These are phyloP conservation scores for Drosophila funebris DNA, from an alignment of 1,140 invertebrate genomes.

Conservation along the genomic window DNA sequence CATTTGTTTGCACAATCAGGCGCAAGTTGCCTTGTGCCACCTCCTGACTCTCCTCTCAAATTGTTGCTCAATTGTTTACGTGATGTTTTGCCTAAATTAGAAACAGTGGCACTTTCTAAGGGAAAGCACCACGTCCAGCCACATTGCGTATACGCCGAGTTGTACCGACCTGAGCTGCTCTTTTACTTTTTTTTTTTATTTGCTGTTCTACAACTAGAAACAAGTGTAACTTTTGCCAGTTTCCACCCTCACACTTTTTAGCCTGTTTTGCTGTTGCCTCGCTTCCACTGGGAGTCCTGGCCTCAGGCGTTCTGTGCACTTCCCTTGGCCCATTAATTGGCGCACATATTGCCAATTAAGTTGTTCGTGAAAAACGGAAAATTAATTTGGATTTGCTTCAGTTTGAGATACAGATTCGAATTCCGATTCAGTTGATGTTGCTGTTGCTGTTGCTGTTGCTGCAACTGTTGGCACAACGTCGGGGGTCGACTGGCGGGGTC, in stretches of 20 bases:
- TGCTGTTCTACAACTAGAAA: conserved; percentile 14
- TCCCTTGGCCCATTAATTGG: conserved; percentile 63
- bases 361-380: conserved; percentile 69
- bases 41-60: conserved; percentile 14
- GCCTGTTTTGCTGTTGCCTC: neutral
- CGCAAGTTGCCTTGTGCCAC: conserved; percentile 7
- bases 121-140: conserved; percentile 21
- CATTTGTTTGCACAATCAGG: conserved; percentile 43
- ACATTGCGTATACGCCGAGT: conserved; percentile 69
- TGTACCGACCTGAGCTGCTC: conserved; percentile 26
- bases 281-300: neutral
- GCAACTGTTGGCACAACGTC: conserved; percentile 7
- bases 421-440: conserved; percentile 22
- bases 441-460: neutral
- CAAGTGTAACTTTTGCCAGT: conserved; percentile 59
- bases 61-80: conserved; percentile 79
- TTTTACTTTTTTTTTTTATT: neutral
- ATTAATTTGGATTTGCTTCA: conserved; percentile 69
- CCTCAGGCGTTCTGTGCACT: conserved; percentile 34
- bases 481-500: conserved; percentile 31
- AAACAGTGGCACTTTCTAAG: conserved; percentile 32
- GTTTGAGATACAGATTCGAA: conserved; percentile 31
- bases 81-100: conserved; percentile 74
- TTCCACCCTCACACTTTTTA: neutral
- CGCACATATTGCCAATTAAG: conserved; percentile 76